Evolutionary conservation across 1,140 invertebrate genomes (phyloP).

Genomic region (Orchestia grillus): DNA sequence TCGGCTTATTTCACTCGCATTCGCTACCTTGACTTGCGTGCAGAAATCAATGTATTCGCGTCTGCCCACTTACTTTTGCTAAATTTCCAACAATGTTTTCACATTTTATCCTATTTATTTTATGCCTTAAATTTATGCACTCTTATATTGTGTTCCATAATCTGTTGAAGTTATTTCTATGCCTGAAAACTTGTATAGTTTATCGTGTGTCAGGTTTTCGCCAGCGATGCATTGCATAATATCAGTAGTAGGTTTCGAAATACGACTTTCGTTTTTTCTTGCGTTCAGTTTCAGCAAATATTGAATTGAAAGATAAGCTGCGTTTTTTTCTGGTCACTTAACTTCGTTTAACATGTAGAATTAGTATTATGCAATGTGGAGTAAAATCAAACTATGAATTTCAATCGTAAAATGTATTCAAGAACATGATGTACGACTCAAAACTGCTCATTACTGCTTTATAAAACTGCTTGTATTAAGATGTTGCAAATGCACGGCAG

Average conservation of each 20-base stretch:
- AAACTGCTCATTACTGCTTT: background rate
- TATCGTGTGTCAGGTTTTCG: background rate
- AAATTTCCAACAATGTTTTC: background rate
- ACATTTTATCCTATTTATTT: background rate
- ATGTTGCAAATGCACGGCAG: background rate
- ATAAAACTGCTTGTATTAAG: background rate
- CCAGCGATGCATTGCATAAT: background rate
- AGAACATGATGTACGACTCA: too few relatives aligned
- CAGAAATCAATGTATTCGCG: background rate
- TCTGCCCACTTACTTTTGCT: background rate
- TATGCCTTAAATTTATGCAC: background rate
- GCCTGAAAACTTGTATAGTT: background rate
- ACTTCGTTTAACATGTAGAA: background rate
- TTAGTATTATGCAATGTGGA: background rate
- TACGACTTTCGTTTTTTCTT: background rate
- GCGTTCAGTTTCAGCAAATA: background rate
- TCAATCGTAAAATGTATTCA: background rate
- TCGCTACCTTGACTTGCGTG: background rate
- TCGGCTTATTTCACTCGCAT: background rate
- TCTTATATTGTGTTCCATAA: background rate
- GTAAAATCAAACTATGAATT: background rate
- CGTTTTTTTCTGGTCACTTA: background rate
- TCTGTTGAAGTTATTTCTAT: background rate
- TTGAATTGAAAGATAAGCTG: background rate
- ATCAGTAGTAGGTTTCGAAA: background rate